Evolutionary conservation across 1,140 invertebrate genomes (phyloP).

Genomic region (Ceratosolen solmsi): DNA sequence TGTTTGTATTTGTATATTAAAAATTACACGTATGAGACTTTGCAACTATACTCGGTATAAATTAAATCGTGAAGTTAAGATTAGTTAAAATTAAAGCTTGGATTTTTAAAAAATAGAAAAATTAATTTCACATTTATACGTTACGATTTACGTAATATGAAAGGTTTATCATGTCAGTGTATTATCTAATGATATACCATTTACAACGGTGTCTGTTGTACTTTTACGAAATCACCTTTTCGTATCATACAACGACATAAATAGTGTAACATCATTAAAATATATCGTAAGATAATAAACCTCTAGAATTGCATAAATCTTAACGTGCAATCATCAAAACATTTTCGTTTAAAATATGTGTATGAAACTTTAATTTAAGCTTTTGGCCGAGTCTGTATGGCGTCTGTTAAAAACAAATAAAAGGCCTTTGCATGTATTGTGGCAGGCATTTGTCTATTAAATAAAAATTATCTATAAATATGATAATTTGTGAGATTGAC

Average conservation of each 20-base stretch:
- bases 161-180: background rate
- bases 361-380: constrained; percentile 4
- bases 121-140: background rate
- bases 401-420: constrained; percentile 4
- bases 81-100: no score
- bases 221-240: background rate
- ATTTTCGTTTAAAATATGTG: background rate
- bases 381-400: background rate
- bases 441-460: background rate
- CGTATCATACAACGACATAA: background rate
- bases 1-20: no score
- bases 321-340: background rate
- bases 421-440: background rate
- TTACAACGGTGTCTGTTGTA: background rate
- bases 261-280: constrained; percentile 9
- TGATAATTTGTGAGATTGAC: background rate
- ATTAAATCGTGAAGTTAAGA: no score
- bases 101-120: background rate
- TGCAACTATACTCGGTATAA: no score
- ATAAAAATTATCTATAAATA: background rate
- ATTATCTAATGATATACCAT: background rate
- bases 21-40: background rate
- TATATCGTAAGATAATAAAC: constrained; percentile 1
- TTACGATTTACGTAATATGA: background rate
- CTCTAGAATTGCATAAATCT: background rate